Conservation (phyloP, 2,888 invertebrate species). For the Hymenopus coronatus region DNA sequence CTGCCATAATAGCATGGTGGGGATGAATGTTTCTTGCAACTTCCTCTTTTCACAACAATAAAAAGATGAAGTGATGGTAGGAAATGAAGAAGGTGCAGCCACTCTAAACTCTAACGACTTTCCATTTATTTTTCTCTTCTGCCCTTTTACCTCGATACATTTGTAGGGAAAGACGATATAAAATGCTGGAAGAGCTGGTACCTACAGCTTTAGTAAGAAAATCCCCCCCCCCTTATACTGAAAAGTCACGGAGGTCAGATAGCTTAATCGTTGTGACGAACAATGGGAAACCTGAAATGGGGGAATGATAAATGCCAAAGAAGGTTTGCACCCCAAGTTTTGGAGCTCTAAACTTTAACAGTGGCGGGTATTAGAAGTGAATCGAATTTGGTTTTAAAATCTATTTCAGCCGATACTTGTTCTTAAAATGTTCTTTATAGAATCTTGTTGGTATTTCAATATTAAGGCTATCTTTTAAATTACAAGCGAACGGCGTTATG, state of each 20-base stretch:
- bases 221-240: slow-evolving; percentile 5
- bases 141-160: neutral
- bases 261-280: slow-evolving; percentile 32
- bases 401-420: no score
- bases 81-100: neutral
- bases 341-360: neutral
- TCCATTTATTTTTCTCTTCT: neutral
- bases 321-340: neutral
- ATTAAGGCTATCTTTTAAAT: no score
- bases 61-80: neutral
- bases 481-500: no score
- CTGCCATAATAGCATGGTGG: neutral
- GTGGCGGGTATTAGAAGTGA: neutral
- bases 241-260: slow-evolving; percentile 28
- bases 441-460: no score
- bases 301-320: slow-evolving; percentile 32
- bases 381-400: no score
- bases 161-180: neutral
- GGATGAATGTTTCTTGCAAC: neutral
- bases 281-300: slow-evolving; percentile 23
- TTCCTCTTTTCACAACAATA: neutral
- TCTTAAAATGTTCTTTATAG: no score
- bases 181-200: neutral
- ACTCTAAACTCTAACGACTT: neutral
- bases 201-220: neutral